phyloP scores from a whole-genome alignment of 2,113 vertebrate genomes.

The Electrona antarctica region DNA sequence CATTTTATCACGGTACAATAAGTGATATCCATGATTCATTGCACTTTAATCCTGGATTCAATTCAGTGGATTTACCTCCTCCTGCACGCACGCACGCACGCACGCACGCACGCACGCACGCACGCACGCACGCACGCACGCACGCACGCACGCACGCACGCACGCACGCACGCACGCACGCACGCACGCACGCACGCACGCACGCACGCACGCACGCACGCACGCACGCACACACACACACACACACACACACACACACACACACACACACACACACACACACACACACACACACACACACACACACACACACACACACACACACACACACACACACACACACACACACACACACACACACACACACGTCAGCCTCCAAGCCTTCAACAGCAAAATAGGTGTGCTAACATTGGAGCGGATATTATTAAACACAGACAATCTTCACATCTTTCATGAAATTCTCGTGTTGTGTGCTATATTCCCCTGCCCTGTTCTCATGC shows the following conservation, averaged over 20 bases:
- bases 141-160: too few species aligned
- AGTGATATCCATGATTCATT: slow-evolving; percentile 5
- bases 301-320: too few species aligned
- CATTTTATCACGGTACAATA: slow-evolving; percentile 10
- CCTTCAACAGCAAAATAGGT: slow-evolving; percentile 39
- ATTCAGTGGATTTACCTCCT: slow-evolving; percentile 48
- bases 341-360: too few species aligned
- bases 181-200: slow-evolving; percentile 31
- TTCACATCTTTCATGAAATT: slow-evolving; percentile 35
- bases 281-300: not conserved
- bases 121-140: not conserved
- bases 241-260: not conserved
- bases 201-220: not conserved
- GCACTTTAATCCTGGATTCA: slow-evolving; percentile 20
- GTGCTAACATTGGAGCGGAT: slow-evolving; percentile 45
- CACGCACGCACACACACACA: too few species aligned
- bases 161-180: slow-evolving; percentile 33
- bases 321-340: not conserved
- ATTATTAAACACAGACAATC: slow-evolving; percentile 50
- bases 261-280: too few species aligned
- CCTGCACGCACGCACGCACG: slow-evolving; percentile 18
- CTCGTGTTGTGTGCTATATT: slow-evolving; percentile 2
- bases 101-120: too few species aligned
- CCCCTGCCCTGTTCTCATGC: not conserved
- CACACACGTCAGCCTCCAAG: slow-evolving; percentile 49